Evolutionary conservation across 1,140 invertebrate species (phyloP).

Genomic region (Philaenus spumarius): DNA sequence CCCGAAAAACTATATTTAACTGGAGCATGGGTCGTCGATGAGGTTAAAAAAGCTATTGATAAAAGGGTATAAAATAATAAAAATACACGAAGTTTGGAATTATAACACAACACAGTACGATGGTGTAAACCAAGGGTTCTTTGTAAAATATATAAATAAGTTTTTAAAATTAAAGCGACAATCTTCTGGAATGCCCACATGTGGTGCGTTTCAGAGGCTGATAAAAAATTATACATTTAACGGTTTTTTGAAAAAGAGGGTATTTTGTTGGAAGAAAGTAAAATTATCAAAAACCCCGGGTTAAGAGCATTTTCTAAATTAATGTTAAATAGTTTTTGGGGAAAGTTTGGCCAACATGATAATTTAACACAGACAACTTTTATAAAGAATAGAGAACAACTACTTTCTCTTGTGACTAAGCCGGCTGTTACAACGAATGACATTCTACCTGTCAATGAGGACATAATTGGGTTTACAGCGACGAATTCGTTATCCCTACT

Average conservation of each 20-base stretch:
- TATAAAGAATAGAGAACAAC: constrained; percentile 27
- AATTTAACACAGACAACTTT: constrained; percentile 31
- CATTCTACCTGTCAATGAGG: constrained; percentile 27
- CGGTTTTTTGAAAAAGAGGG: constrained; percentile 35
- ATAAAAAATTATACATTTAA: constrained; percentile 33
- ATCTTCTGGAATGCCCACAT: constrained; percentile 31
- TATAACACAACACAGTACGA: constrained; percentile 25
- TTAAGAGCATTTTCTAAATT: constrained; percentile 33
- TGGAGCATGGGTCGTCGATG: constrained; percentile 38
- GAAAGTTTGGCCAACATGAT: constrained; percentile 33
- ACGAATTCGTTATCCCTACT: constrained; percentile 16
- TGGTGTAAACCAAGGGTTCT: constrained; percentile 28
- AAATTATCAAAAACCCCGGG: constrained; percentile 37
- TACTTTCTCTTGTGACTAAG: constrained; percentile 30
- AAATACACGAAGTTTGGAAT: constrained; percentile 38
- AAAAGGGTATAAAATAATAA: constrained; percentile 35
- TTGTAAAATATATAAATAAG: constrained; percentile 31
- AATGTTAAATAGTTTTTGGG: constrained; percentile 38
- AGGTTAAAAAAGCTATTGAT: constrained; percentile 36
- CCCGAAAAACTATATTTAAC: constrained; percentile 31
- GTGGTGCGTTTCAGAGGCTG: constrained; percentile 29
- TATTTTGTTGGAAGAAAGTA: constrained; percentile 33
- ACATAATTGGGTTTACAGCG: constrained; percentile 22
- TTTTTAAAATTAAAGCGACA: constrained; percentile 38
- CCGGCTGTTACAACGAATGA: constrained; percentile 23